Evolutionary conservation across 2,113 vertebrate species (phyloP).

Genomic region (Oncorhynchus clarkii): DNA sequence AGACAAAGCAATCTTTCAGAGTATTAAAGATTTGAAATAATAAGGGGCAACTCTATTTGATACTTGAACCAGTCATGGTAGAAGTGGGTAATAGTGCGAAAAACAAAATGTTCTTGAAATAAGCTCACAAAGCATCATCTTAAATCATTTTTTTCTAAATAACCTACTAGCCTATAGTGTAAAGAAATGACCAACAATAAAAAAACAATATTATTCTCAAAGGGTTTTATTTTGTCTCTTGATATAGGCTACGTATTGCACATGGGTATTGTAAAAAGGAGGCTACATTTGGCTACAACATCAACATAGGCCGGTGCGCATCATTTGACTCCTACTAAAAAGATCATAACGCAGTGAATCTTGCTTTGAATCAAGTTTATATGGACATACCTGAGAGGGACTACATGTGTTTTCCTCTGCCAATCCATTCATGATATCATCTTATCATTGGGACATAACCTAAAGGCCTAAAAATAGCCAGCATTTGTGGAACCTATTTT

Average conservation of each 20-base stretch:
- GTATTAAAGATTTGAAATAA: too few relatives aligned
- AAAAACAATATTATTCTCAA: background rate
- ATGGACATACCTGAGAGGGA: background rate
- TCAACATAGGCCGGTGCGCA: background rate
- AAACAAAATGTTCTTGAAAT: too few relatives aligned
- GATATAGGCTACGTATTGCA: background rate
- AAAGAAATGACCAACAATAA: background rate
- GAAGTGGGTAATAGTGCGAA: too few relatives aligned
- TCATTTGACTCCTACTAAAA: too few relatives aligned
- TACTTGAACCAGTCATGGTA: too few relatives aligned
- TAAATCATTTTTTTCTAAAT: too few relatives aligned
- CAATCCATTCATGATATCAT: background rate
- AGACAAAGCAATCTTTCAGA: too few relatives aligned
- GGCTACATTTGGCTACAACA: constrained; percentile 15
- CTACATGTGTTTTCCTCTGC: background rate
- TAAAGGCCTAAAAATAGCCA: background rate
- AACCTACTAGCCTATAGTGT: too few relatives aligned
- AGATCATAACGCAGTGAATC: background rate
- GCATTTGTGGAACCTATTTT: too few relatives aligned
- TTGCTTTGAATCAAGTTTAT: background rate
- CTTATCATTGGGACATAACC: background rate
- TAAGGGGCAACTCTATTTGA: too few relatives aligned
- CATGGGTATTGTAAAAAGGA: constrained; percentile 14
- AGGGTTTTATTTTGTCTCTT: background rate
- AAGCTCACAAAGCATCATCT: too few relatives aligned